Evolutionary conservation across 2,113 vertebrate species (phyloP), one percentile per base, ranked within the genome.

Genomic region (Alligator mississippiensis): DNA sequence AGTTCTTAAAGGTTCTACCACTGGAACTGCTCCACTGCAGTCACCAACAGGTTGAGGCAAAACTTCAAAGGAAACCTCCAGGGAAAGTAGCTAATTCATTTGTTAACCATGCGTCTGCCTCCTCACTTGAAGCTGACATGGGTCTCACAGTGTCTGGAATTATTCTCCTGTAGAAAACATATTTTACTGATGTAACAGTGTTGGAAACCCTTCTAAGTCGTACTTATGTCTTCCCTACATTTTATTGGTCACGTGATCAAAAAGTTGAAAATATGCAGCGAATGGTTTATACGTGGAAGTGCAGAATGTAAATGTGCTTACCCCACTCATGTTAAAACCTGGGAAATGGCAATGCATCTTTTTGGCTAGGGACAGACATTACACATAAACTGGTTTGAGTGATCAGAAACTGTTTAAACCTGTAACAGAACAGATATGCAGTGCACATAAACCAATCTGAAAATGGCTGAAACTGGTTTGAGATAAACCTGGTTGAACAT

Each of bases 151-250:
- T 0, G 7, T 14, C 17, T 47, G 17, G 59, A n/a, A 72, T 12
- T 18, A 34, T 30, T 47, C 85, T 47, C 2, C 47, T 15, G 54
- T 38, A 30, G 24, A 30, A 38, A n/a, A 62, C 4, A 0, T 0
- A 6, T 16, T 59, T 84, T 10, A 70, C n/a, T 80, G 82, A 25
- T 47, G 3, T 7, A 47, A 18, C 28, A 75, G 55, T 18, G 76
- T 14, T 82, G 22, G 27, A 72, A 11, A 74, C 21, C 22, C 12
- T 8, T 38, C 64, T 78, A 59, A 28, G 19, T 8, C 12, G 55
- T 21, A 5, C 14, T 62, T 13, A n/a, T 0, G 1, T 13, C 22
- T 64, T 54, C 90, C 34, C 47, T 21, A 74, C 34, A 74, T 47
- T 34, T 72, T 14, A 38, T 74, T 47, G 70, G 34, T 74, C 21